Evolutionary conservation across 2,888 invertebrate species (phyloP), one percentile per base, ranked within the genome.

Genomic region (Torymus auratus): DNA sequence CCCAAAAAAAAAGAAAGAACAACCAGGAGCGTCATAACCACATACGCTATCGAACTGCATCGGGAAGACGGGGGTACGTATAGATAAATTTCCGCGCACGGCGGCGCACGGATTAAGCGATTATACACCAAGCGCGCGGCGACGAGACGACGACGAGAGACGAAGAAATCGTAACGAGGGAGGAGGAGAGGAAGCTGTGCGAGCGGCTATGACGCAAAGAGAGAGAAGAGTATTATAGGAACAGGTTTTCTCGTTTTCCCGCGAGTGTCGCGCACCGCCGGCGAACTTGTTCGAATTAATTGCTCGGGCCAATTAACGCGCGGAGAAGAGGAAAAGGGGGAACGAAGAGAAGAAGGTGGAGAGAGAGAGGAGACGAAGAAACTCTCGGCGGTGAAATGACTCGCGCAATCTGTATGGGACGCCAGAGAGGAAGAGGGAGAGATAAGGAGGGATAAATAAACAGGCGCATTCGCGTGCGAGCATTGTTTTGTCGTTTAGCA

Each of bases 251-350:
- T 75, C 72, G 82, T 79, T 82, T 82, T 81, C 78, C 78, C 82
- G 78, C 73, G 74, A 67, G 74, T 74, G 65, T 41, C 65, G 71
- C 65, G 70, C 75, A 70, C 80, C 70, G 71, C 60, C 71, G 17
- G 55, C 87, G 86, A 89, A 88, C 90, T 90, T 89, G 90, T 90
- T 88, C 89, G 89, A 90, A 90, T 90, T 90, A 90, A 90, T 90
- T 90, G 89, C 88, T 89, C 87, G 86, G 87, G 87, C 89, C 89
- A 90, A 90, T 90, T 90, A 90, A 90, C 89, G 89, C 89, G 84
- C 82, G 67, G 84, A 86, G 13, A 84, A 86, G 85, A 86, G 86
- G 85, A 60, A 55, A 23, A 13, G 65, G 52, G 61, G 60, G 41
- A 23, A 23, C 11, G 56, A 12, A 69, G 28, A 55, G 15, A 28